Evolutionary conservation across 2,888 invertebrate genomes (phyloP), one percentile per base, ranked within the genome.

Genomic region (Caenorhabditis sp.): DNA sequence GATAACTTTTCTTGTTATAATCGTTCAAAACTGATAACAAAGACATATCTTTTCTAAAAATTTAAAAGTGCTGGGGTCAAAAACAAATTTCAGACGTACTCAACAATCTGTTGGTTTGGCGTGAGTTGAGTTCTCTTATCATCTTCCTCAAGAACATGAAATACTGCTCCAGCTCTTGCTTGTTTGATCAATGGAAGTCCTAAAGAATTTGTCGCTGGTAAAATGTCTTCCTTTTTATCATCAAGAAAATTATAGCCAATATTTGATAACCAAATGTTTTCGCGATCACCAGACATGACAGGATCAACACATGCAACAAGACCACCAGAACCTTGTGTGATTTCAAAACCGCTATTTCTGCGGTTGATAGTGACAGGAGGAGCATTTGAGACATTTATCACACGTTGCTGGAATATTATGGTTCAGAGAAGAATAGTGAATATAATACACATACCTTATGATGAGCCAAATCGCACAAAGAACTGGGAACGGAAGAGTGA

Each of bases 381-480:
- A 25, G 85, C 85, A 65, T 85, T 85, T 14, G 84, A 84, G 20
- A 85, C 84, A 70, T 84, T 84, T 70, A 85, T 85, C 17, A 85
- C 85, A 49, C 85, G 75, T 77, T 84, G 83, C 83, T 84, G 61
- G 66, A 81, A 62, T 60, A 54, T 43, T 59, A 27, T 38, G 14
- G 57, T 61, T 31, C 8, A 17, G n/a, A 23, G 31, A 31, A n/a
- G 12, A 36, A 31, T 59, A 36, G 14, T n/a, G 8, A 31, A 14
- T 10, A 20, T 4, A 50, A 50, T 4, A 3, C 17, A 36, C 10
- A 23, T 2, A 76, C 71, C 68, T 70, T 77, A n/a, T 73, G 73
- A 68, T 77, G 77, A 54, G 56, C 23, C 31, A 62, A 56, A n/a
- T 75, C 70, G 56, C 27, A 63, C 8, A 71, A 26, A 26, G 61